Evolutionary conservation across 2,113 vertebrate genomes (phyloP), one percentile per base, ranked within the genome.

Genomic region (Solenodon paradoxus): DNA sequence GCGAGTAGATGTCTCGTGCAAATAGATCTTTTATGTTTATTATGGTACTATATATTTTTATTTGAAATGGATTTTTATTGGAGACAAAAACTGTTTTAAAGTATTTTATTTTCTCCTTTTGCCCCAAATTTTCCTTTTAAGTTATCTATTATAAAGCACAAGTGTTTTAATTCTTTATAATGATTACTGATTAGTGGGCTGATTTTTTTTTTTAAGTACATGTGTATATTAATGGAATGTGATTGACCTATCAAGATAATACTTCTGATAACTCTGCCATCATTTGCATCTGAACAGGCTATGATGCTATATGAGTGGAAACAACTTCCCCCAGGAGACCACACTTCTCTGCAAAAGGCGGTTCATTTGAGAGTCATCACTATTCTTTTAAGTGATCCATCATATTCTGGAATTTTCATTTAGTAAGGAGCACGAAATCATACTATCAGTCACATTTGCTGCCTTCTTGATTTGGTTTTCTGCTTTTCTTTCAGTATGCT

Each of bases 31-130:
- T 78, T 72, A 66, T 45, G 40, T 28, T 77, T 75, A 80, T 51
- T 30, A 40, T 5, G 7, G 2, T 38, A 40, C 13, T 89, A 42
- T 20, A 80, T 28, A 79, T 64, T 92, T 95, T 95, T 89, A 63
- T 93, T 82, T 92, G n/a, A 86, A 92, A 74, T 79, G 3, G 2
- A 45, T 64, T 74, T 88, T 74, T 12, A 79, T 74, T 45, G 22
- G 91, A 84, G 30, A 95, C 26, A 90, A 88, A 81, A 88, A 63
- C 3, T 16, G 40, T 81, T 84, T 87, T 79, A 53, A 88, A 75
- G 74, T 59, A 24, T 80, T 90, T 91, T 57, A 35, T 91, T 49
- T 79, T 78, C 53, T 75, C 11, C 26, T 83, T 94, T 83, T 66
- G 20, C 45, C 38, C n/a, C 57, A 42, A 79, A 79, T 68, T 71